Percentiles rank a stretch among this genome's conserved stretches.
These are phyloP conservation scores for Drosophila flavopinicola DNA, from an alignment of 2,888 invertebrate genomes.

Conservation along the genomic window DNA sequence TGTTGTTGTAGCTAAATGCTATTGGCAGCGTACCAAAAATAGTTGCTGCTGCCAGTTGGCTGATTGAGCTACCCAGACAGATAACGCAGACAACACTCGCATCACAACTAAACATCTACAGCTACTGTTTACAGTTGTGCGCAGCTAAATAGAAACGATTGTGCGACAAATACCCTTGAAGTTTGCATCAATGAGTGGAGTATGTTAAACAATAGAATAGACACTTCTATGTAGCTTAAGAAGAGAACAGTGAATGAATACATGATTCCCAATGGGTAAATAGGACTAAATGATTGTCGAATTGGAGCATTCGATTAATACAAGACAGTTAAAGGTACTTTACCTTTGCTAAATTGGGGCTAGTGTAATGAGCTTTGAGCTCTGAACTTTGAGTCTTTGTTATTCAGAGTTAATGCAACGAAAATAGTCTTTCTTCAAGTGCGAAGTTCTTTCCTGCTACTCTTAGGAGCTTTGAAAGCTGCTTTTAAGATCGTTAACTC, in stretches of 20 bases:
- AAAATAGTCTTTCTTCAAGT: too few relatives aligned
- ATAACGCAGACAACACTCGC: constrained; percentile 38
- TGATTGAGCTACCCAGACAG: constrained; percentile 66
- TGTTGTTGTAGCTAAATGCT: constrained; percentile 24
- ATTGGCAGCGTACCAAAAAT: constrained; percentile 71
- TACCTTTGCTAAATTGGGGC: too few relatives aligned
- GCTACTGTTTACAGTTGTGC: constrained; percentile 62
- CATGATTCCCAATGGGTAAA: too few relatives aligned
- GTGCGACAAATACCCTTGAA: constrained; percentile 20
- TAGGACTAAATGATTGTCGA: background rate
- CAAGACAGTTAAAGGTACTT: too few relatives aligned
- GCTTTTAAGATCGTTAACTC: too few relatives aligned
- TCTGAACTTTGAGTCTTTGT: too few relatives aligned
- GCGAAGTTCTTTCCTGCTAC: too few relatives aligned
- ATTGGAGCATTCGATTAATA: background rate
- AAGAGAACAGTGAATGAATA: background rate
- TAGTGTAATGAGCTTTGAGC: too few relatives aligned
- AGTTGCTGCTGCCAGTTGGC: constrained; percentile 66
- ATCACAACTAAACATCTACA: constrained; percentile 32
- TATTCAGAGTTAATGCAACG: too few relatives aligned
- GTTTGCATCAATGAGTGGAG: background rate
- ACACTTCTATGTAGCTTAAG: background rate
- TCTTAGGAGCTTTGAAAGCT: too few relatives aligned
- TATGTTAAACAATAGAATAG: background rate
- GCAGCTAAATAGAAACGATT: constrained; percentile 43